A percentile compares a stretch with the other conserved stretches of the same genome.
phyloP scores from a whole-genome alignment of 2,888 invertebrate genomes.

The Drosophila infuscata region DNA sequence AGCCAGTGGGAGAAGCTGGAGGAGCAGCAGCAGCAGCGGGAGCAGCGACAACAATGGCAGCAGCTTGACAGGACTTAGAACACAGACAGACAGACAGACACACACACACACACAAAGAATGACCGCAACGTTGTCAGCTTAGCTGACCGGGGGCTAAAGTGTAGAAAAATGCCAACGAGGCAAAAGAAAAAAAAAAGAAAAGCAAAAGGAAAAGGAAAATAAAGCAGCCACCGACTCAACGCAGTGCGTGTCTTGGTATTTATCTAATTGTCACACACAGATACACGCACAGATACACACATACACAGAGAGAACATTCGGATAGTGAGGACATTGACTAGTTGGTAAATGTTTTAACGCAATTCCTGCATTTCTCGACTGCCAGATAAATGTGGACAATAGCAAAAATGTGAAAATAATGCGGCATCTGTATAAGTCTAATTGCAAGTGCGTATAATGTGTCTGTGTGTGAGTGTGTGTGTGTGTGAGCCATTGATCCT shows the following conservation, averaged over 20 bases:
- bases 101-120: slow-evolving; percentile 33
- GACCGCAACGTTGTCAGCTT: slow-evolving; percentile 55
- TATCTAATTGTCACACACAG: slow-evolving; percentile 73
- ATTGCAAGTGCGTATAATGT: slow-evolving; percentile 53
- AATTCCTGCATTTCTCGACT: slow-evolving; percentile 61
- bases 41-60: slow-evolving; percentile 65
- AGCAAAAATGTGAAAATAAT: slow-evolving; percentile 70
- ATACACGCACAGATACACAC: slow-evolving; percentile 30
- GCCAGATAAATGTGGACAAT: slow-evolving; percentile 62
- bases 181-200: slow-evolving; percentile 58
- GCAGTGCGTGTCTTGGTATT: slow-evolving; percentile 66
- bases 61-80: slow-evolving; percentile 55
- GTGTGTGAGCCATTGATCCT: slow-evolving; percentile 65
- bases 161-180: slow-evolving; percentile 75
- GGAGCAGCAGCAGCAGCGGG: slow-evolving; percentile 30
- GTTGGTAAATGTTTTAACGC: slow-evolving; percentile 61
- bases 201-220: slow-evolving; percentile 55
- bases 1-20: slow-evolving; percentile 25
- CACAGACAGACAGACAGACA: slow-evolving; percentile 31
- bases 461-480: slow-evolving; percentile 30
- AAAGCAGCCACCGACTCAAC: slow-evolving; percentile 36
- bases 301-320: slow-evolving; percentile 6
- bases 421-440: slow-evolving; percentile 67
- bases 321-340: slow-evolving; percentile 11
- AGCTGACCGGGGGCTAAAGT: slow-evolving; percentile 60